Evolutionary conservation across 1,140 invertebrate genomes (phyloP).

Genomic region (Conopomorpha cramerella): DNA sequence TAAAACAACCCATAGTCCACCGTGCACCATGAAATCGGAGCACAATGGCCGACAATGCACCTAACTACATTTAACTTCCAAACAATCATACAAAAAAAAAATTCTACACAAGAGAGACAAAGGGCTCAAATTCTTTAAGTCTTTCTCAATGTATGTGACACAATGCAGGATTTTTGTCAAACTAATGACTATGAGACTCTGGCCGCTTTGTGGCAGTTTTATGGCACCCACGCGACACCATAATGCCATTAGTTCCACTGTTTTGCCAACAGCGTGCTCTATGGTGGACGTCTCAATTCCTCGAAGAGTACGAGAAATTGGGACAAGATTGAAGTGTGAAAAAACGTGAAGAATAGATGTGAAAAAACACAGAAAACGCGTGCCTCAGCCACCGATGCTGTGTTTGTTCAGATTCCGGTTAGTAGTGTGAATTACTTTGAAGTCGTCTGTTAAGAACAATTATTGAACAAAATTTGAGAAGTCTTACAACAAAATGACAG

Average conservation of each 20-base stretch:
- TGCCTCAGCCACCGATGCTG: constrained; percentile 17
- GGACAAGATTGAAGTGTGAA: constrained; percentile 17
- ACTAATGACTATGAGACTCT: constrained; percentile 33
- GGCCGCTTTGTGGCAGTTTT: constrained; percentile 46
- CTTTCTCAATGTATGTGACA: constrained; percentile 30
- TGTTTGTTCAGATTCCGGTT: constrained; percentile 10
- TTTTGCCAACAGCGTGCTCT: constrained; percentile 41
- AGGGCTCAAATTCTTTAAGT: constrained; percentile 25
- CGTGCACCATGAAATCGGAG: constrained; percentile 32
- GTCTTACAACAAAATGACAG: too few species aligned
- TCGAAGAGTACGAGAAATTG: constrained; percentile 32
- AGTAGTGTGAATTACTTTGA: constrained; percentile 7
- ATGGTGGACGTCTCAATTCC: constrained; percentile 19
- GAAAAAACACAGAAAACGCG: constrained; percentile 15
- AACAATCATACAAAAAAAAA: constrained; percentile 50
- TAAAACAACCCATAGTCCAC: constrained; percentile 22
- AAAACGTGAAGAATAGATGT: too few species aligned
- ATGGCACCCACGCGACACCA: constrained; percentile 53
- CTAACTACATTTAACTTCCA: constrained; percentile 57
- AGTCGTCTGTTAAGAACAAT: constrained; percentile 2
- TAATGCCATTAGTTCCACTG: constrained; percentile 50
- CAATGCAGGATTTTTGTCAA: constrained; percentile 35
- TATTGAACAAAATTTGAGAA: constrained; percentile 4
- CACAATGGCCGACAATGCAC: constrained; percentile 32
- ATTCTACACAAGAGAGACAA: constrained; percentile 27